These are phyloP conservation scores for Alethe diademata DNA, from an alignment of 2,113 vertebrate genomes.

Conservation along the genomic window DNA sequence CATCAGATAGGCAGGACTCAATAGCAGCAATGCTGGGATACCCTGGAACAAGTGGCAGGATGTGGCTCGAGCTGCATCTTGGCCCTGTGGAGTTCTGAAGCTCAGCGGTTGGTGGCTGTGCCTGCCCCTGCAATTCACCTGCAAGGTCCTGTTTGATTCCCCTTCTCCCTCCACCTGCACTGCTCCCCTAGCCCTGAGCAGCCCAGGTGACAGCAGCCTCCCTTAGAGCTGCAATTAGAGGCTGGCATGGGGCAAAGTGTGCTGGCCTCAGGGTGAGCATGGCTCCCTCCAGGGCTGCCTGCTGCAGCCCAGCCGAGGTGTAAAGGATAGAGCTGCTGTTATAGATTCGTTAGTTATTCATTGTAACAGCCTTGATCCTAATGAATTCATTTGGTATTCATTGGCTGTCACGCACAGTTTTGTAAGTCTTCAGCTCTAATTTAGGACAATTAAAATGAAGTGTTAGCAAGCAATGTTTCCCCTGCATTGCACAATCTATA, in stretches of 20 bases:
- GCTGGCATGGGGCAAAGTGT: neutral
- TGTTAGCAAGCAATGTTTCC: slow-evolving; percentile 70
- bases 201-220: neutral
- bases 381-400: slow-evolving; percentile 65
- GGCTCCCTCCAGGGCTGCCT: neutral
- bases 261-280: neutral
- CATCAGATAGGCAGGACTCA: neutral
- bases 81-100: neutral
- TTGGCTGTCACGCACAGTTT: slow-evolving; percentile 62
- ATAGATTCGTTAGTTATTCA: slow-evolving; percentile 47
- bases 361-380: slow-evolving; percentile 56
- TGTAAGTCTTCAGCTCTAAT: slow-evolving; percentile 73
- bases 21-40: neutral
- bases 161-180: neutral
- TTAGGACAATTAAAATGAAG: slow-evolving; percentile 76
- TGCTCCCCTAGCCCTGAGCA: neutral
- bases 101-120: neutral
- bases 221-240: neutral
- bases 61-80: neutral
- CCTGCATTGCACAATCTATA: slow-evolving; percentile 65
- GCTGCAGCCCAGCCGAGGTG: neutral
- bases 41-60: accelerated
- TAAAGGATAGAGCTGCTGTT: slow-evolving; percentile 5
- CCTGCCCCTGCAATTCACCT: neutral
- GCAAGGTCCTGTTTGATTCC: neutral